Evolutionary conservation across 2,888 invertebrate species (phyloP), one percentile per base, ranked within the genome.

Genomic region (Synergus laeviventris): DNA sequence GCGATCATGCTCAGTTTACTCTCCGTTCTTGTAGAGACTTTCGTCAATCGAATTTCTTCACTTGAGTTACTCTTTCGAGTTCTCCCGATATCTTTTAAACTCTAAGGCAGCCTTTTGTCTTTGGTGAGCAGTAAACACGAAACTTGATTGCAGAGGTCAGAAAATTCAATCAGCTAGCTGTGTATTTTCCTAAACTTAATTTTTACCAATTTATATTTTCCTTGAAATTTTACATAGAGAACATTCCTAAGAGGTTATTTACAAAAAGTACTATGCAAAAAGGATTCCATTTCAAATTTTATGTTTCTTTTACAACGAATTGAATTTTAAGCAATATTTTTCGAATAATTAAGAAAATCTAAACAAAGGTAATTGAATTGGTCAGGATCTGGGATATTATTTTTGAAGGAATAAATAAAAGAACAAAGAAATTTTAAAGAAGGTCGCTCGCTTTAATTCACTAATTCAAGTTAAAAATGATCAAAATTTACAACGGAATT

Each of bases 31-130:
- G 38, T 38, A 18, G 62, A 59, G 62, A 38, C 38, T 62, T 38
- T 18, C n/a, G 62, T 38, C 62, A 62, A 62, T 36, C 36, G n/a
- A 62, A 62, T 62, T 62, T 62, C n/a, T 38, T 36, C 18, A 38
- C n/a, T 62, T 12, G 18, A 38, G 36, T 62, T 18, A 18, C 38
- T 36, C 36, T 61, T 61, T 36, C 61, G 36, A 36, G 36, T 36
- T 31, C 1, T 36, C 16, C 36, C 14, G 31, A 54, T 54, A 18
- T 54, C 54, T 54, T 54, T 18, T n/a, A 16, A 61, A 61, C 36
- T 31, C 8, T 36, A 3, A 31, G 1, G 11, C 36, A 18, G 38
- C 18, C 1, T 62, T 62, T 39, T 62, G 38, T 62, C 16, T 62
- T 62, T 39, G 8, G 62, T 62, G n/a, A 38, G 18, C 11, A 38